phyloP scores from a whole-genome alignment of 2,113 vertebrate genomes.

The Apodemus speciosus region DNA sequence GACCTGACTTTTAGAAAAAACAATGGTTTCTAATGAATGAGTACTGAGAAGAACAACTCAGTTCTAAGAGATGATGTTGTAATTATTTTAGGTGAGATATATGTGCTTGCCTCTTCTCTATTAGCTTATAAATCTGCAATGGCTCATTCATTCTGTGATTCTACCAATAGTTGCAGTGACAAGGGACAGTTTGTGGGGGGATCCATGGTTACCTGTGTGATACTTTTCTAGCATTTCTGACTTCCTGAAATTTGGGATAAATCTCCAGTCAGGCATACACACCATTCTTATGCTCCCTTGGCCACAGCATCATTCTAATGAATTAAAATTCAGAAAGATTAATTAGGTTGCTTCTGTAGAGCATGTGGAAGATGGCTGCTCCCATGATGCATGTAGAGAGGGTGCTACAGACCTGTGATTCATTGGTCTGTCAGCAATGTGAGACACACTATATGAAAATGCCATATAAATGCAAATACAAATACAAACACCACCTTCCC shows the following conservation, averaged over 20 bases:
- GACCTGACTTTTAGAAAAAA: background rate
- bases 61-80: background rate
- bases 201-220: background rate
- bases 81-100: background rate
- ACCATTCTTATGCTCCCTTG: constrained; percentile 62
- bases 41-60: background rate
- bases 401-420: constrained; percentile 83
- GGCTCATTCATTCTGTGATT: background rate
- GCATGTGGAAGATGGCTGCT: constrained; percentile 69
- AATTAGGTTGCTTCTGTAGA: constrained; percentile 81
- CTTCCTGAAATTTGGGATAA: constrained; percentile 42
- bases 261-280: background rate
- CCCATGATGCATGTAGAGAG: constrained; percentile 71
- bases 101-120: background rate
- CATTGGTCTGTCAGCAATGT: constrained; percentile 85
- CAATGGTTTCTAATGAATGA: background rate
- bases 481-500: constrained; percentile 83
- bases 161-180: background rate
- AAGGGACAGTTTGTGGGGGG: background rate
- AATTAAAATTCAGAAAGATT: constrained; percentile 84
- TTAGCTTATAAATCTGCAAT: background rate
- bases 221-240: constrained; percentile 7
- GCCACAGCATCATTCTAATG: constrained; percentile 59
- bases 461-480: constrained; percentile 89
- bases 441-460: constrained; percentile 86